Evolutionary conservation across 2,113 vertebrate species (phyloP).

Genomic region (Apteryx mantelli): DNA sequence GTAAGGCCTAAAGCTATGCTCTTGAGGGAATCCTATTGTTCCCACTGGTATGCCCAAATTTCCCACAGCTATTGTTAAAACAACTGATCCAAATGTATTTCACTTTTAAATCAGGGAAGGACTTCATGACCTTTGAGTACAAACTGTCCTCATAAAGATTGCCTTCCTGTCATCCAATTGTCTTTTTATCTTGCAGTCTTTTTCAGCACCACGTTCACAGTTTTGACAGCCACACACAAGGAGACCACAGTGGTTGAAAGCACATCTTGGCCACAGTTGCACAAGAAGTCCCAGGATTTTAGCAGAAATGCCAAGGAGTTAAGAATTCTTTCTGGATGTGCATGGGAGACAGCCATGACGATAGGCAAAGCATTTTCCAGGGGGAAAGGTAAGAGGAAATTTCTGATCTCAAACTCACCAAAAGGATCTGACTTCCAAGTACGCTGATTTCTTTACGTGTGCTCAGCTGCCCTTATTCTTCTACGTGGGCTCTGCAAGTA

Average conservation of each 20-base stretch:
- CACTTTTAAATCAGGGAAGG: background rate
- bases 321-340: background rate
- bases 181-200: background rate
- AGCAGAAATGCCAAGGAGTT: background rate
- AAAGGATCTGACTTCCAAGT: background rate
- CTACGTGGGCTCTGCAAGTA: background rate
- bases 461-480: background rate
- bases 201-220: background rate
- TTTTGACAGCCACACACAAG: background rate
- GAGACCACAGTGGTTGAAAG: background rate
- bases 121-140: background rate
- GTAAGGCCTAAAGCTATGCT: background rate
- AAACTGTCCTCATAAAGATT: background rate
- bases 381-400: background rate
- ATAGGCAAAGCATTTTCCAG: background rate
- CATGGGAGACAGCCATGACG: fast-evolving
- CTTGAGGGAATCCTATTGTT: background rate
- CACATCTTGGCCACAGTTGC: background rate
- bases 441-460: background rate
- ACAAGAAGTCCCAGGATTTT: background rate
- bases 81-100: background rate
- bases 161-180: background rate
- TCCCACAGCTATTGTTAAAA: background rate
- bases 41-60: background rate
- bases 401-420: background rate